These are phyloP conservation scores for Hepsetus odoe DNA, from an alignment of 2,113 vertebrate genomes.

Conservation along the genomic window DNA sequence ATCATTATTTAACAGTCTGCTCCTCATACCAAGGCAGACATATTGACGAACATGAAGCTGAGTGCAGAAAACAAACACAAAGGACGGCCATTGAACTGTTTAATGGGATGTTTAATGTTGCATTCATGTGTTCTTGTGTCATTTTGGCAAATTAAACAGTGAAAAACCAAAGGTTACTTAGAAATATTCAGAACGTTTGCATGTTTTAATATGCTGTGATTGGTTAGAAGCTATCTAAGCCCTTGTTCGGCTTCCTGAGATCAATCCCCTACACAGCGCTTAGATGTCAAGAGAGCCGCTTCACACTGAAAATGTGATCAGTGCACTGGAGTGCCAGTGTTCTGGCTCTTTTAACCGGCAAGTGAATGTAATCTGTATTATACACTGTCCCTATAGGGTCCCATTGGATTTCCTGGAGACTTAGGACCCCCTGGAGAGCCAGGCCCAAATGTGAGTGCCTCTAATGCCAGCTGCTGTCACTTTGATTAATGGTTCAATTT, in stretches of 20 bases:
- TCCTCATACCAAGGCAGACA: no score
- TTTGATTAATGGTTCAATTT: slow-evolving; percentile 23
- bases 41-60: no score
- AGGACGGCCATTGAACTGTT: no score
- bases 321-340: not conserved
- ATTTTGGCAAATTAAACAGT: no score
- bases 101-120: no score
- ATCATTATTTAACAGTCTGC: no score
- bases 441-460: slow-evolving; percentile 76
- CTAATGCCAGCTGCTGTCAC: slow-evolving; percentile 11
- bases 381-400: slow-evolving; percentile 74
- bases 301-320: not conserved
- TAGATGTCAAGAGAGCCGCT: not conserved
- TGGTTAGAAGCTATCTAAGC: not conserved
- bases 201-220: not conserved
- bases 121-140: no score
- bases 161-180: no score
- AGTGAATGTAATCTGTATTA: not conserved
- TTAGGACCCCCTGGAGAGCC: slow-evolving; percentile 82
- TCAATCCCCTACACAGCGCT: no score
- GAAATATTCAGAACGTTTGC: not conserved
- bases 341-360: not conserved
- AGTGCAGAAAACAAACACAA: no score
- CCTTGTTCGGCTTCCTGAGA: not conserved
- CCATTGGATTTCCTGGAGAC: slow-evolving; percentile 83